These are phyloP conservation scores for Calidris pygmaea DNA, from an alignment of 2,113 vertebrate species.

Conservation along the genomic window DNA sequence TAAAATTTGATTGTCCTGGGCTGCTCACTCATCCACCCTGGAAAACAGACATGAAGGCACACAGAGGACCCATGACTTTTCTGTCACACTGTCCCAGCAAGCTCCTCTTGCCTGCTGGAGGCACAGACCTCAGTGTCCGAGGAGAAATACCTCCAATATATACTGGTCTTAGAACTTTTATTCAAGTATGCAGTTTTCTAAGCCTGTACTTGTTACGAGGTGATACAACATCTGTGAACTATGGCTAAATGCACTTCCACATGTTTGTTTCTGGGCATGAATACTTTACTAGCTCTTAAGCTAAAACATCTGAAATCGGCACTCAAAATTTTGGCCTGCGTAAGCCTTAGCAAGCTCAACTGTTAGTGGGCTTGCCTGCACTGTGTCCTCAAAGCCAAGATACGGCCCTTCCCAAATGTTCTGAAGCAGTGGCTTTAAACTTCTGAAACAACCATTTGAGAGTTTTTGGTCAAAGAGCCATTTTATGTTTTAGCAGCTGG, in stretches of 20 bases:
- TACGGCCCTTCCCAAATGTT: neutral
- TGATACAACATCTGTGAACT: neutral
- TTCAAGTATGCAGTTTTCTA: neutral
- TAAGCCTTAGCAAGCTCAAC: neutral
- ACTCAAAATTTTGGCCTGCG: neutral
- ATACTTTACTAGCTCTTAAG: neutral
- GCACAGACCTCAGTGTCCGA: neutral
- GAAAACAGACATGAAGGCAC: neutral
- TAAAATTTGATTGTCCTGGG: neutral
- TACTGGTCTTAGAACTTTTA: neutral
- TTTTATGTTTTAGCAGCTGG: neutral
- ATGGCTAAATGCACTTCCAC: rapidly evolving
- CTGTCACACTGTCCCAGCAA: neutral
- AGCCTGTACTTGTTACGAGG: neutral
- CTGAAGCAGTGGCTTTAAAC: neutral
- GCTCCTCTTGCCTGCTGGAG: neutral
- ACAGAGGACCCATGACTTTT: neutral
- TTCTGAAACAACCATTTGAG: neutral
- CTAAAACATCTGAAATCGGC: neutral
- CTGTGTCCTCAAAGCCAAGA: neutral
- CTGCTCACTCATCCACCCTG: neutral
- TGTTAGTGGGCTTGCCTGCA: neutral
- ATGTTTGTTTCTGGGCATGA: neutral
- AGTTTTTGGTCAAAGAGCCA: neutral
- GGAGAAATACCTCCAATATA: neutral